Conservation (phyloP, 2,797 vertebrate species). For the Tokudaia muenninki region DNA sequence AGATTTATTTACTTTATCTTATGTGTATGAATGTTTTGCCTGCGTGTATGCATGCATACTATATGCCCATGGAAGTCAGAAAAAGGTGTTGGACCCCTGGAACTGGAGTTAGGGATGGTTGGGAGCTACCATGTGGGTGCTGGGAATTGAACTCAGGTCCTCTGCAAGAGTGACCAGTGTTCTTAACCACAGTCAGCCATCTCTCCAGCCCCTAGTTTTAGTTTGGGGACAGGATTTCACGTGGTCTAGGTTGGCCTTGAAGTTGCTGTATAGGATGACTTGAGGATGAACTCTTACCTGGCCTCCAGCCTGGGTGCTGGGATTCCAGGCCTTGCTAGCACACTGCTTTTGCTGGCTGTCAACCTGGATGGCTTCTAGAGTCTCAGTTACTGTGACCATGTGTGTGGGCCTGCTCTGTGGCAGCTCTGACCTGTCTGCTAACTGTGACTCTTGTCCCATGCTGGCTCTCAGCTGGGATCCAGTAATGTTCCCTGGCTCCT, state of each 20-base stretch:
- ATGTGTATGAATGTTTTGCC: background rate
- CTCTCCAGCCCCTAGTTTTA: background rate
- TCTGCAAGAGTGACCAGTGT: background rate
- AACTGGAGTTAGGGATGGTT: too few relatives aligned
- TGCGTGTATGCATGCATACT: background rate
- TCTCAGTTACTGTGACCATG: background rate
- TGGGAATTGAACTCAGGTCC: background rate
- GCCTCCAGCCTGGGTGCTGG: background rate
- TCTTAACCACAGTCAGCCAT: too few relatives aligned
- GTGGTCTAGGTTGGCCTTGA: background rate
- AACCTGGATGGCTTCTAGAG: background rate
- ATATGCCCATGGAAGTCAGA: background rate
- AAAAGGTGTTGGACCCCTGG: background rate
- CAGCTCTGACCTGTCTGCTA: background rate
- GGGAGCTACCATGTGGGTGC: background rate
- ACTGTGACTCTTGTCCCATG: background rate
- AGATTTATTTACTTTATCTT: background rate
- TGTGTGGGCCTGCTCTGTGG: background rate
- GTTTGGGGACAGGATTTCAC: background rate
- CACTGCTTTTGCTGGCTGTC: background rate
- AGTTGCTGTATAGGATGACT: background rate
- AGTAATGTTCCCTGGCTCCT: background rate
- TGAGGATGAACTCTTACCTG: too few relatives aligned
- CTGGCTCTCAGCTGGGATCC: background rate
- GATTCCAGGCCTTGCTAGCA: background rate